Evolutionary conservation across 2,797 vertebrate genomes (phyloP).

Genomic region (Enteromius mattozi): DNA sequence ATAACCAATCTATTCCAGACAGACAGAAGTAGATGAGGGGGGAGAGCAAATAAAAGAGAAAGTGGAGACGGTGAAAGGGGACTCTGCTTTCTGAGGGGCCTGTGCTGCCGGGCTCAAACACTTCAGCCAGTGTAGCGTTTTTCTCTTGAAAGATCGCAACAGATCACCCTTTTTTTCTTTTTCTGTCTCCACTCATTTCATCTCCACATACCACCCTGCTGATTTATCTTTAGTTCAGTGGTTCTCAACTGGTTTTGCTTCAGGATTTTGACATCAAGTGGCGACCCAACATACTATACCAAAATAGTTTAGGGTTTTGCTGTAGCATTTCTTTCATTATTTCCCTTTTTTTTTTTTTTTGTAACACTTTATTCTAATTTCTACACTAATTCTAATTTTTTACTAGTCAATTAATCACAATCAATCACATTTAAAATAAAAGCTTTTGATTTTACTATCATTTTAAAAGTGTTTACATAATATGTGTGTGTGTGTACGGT

Average conservation of each 20-base stretch:
- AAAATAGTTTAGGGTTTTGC: not conserved
- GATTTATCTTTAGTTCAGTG: conserved; percentile 23
- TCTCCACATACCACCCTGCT: conserved; percentile 28
- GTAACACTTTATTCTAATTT: not conserved
- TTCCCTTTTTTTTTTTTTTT: too few species aligned
- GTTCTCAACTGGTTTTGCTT: conserved; percentile 22
- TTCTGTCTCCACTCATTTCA: conserved; percentile 24
- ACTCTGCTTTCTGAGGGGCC: conserved; percentile 20
- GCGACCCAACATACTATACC: not conserved
- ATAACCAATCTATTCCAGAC: conserved; percentile 54
- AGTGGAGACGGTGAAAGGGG: conserved; percentile 35
- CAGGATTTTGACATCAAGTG: conserved; percentile 26
- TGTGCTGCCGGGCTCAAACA: conserved; percentile 19
- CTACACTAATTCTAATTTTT: too few species aligned
- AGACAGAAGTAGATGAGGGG: conserved; percentile 47
- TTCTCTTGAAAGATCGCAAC: conserved; percentile 23
- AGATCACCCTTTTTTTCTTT: conserved; percentile 13
- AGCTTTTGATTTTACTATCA: too few species aligned
- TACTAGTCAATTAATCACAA: too few species aligned
- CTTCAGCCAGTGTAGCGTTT: conserved; percentile 20
- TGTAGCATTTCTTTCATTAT: not conserved
- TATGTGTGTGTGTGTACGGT: too few species aligned
- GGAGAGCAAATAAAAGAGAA: conserved; percentile 33
- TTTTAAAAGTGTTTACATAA: too few species aligned
- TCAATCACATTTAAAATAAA: too few species aligned